These are phyloP conservation scores for Gasteruption jaculator DNA, from an alignment of 2,888 invertebrate genomes.

Conservation along the genomic window DNA sequence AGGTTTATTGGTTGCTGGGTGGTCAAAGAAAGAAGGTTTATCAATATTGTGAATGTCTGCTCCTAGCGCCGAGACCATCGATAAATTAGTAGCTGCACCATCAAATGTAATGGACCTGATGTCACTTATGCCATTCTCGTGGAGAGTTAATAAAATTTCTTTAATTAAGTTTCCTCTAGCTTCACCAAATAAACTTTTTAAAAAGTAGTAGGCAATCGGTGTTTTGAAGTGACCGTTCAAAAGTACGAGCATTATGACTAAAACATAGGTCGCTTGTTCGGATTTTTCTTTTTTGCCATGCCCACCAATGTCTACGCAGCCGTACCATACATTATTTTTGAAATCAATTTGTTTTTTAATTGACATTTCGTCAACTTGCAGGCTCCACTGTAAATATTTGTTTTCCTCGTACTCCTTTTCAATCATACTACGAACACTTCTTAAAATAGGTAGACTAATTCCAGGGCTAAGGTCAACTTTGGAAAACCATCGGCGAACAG, in stretches of 20 bases:
- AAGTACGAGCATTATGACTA: conserved; percentile 29
- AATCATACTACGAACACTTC: too few species aligned
- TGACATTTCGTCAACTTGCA: conserved; percentile 13
- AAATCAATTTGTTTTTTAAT: conserved; percentile 22
- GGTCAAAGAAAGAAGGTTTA: not conserved
- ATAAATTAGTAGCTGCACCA: conserved; percentile 28
- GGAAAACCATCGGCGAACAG: too few species aligned
- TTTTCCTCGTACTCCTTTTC: too few species aligned
- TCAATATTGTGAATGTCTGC: conserved; percentile 12
- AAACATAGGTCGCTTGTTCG: conserved; percentile 29
- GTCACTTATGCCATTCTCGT: conserved; percentile 24
- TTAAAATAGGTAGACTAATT: too few species aligned
- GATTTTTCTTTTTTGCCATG: too few species aligned
- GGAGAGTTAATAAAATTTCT: conserved; percentile 18
- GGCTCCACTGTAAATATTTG: conserved; percentile 13
- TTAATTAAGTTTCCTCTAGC: conserved; percentile 27
- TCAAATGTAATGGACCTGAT: conserved; percentile 32
- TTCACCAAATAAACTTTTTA: conserved; percentile 24
- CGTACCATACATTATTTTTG: conserved; percentile 17
- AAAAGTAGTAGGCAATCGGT: conserved; percentile 33
- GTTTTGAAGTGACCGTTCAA: conserved; percentile 32
- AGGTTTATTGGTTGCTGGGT: conserved; percentile 7
- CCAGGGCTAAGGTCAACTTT: too few species aligned
- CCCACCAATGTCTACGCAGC: conserved; percentile 28
- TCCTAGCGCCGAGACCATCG: conserved; percentile 20